Conservation (phyloP, 2,888 invertebrate genomes). For the Drosophila histrio region DNA sequence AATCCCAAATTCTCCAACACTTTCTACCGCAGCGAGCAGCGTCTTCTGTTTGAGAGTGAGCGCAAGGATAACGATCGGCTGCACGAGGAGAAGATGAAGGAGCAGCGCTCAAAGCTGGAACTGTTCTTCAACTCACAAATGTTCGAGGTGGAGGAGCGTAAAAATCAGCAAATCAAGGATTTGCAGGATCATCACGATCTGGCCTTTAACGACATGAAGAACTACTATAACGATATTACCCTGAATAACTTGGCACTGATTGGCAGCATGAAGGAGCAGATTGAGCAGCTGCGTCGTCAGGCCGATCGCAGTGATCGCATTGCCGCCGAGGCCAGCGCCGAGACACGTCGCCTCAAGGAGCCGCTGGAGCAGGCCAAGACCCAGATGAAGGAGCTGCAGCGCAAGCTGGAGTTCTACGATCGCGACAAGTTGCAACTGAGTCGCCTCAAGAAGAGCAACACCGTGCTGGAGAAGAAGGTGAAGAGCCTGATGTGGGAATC, state of each 20-base stretch:
- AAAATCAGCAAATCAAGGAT: slow-evolving; percentile 93
- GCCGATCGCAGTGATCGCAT: slow-evolving; percentile 91
- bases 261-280: slow-evolving; percentile 93
- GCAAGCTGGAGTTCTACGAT: slow-evolving; percentile 93
- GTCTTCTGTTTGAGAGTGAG: slow-evolving; percentile 88
- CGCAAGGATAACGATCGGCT: slow-evolving; percentile 87
- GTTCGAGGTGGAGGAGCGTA: slow-evolving; percentile 95
- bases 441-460: slow-evolving; percentile 81
- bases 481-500: slow-evolving; percentile 87
- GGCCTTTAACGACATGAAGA: slow-evolving; percentile 94
- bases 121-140: slow-evolving; percentile 92
- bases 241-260: slow-evolving; percentile 96
- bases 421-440: slow-evolving; percentile 91
- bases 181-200: slow-evolving; percentile 93
- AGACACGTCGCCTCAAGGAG: slow-evolving; percentile 90
- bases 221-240: slow-evolving; percentile 97
- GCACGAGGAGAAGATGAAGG: slow-evolving; percentile 88
- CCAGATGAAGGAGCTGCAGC: slow-evolving; percentile 89
- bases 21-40: slow-evolving; percentile 85
- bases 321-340: slow-evolving; percentile 85
- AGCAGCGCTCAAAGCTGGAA: slow-evolving; percentile 89
- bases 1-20: background rate
- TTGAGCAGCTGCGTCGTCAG: slow-evolving; percentile 90
- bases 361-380: slow-evolving; percentile 89
- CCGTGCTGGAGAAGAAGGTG: slow-evolving; percentile 85